Evolutionary conservation across 2,113 vertebrate species (phyloP).

Genomic region (Deroptyus accipitrinus): DNA sequence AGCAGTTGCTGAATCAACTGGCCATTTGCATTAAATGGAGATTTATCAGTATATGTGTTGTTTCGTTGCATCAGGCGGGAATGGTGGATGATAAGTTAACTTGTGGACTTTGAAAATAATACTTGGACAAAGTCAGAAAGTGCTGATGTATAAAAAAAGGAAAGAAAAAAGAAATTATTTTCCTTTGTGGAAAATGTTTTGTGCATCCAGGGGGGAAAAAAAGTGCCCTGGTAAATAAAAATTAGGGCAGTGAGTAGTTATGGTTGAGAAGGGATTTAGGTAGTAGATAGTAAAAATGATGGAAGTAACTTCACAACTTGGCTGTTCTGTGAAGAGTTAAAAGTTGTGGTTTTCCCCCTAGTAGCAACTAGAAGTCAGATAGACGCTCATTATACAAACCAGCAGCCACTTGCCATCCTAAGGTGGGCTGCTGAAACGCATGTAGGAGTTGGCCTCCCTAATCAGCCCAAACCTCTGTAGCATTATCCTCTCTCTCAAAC

Average conservation of each 20-base stretch:
- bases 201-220: fast-evolving
- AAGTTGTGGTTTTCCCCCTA: fast-evolving
- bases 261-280: not conserved
- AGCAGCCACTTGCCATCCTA: not conserved
- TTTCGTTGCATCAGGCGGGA: not conserved
- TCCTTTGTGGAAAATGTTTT: not conserved
- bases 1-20: not conserved
- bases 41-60: not conserved
- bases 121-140: not conserved
- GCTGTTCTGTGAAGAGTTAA: not conserved
- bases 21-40: not conserved
- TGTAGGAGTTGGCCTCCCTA: not conserved
- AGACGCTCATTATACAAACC: not conserved
- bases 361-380: not conserved
- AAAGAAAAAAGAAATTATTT: not conserved
- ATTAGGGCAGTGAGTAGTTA: not conserved
- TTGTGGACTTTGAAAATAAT: not conserved
- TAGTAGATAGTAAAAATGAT: not conserved
- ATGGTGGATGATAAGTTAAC: not conserved
- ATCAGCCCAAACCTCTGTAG: not conserved
- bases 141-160: not conserved
- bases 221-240: not conserved
- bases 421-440: not conserved
- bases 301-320: not conserved
- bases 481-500: not conserved